Evolutionary conservation across 2,113 vertebrate species (phyloP).

Genomic region (Notarius quadriscutis): DNA sequence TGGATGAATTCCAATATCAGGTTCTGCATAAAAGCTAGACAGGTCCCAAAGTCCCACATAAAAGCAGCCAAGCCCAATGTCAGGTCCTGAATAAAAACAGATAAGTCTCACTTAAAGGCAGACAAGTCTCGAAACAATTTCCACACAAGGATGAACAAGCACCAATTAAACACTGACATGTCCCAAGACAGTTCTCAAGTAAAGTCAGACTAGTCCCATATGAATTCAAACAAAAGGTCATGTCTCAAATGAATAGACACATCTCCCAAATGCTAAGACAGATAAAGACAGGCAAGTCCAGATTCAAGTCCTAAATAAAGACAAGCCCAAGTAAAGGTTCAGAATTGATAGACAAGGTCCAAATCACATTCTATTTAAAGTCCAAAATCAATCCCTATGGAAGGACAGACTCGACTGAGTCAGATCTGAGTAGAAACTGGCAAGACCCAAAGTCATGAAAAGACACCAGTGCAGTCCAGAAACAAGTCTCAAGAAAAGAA

Average conservation of each 20-base stretch:
- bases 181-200: not conserved
- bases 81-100: not conserved
- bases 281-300: not conserved
- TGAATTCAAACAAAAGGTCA: not conserved
- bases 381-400: not conserved
- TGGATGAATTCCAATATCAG: not conserved
- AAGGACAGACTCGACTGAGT: not conserved
- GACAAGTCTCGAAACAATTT: not conserved
- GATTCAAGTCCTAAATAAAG: not conserved
- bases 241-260: not conserved
- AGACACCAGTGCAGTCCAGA: not conserved
- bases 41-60: not conserved
- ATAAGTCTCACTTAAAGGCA: not conserved
- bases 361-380: not conserved
- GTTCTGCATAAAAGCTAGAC: not conserved
- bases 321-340: not conserved
- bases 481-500: not conserved
- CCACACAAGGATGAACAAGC: not conserved
- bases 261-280: not conserved
- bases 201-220: not conserved
- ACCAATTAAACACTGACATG: not conserved
- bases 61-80: not conserved
- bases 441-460: not conserved
- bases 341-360: not conserved
- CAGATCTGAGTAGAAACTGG: not conserved